Base-by-base conservation (phyloP, 30 jellyfish, hydroid and myxozoan species). In the Aurelia sp. region DNA sequence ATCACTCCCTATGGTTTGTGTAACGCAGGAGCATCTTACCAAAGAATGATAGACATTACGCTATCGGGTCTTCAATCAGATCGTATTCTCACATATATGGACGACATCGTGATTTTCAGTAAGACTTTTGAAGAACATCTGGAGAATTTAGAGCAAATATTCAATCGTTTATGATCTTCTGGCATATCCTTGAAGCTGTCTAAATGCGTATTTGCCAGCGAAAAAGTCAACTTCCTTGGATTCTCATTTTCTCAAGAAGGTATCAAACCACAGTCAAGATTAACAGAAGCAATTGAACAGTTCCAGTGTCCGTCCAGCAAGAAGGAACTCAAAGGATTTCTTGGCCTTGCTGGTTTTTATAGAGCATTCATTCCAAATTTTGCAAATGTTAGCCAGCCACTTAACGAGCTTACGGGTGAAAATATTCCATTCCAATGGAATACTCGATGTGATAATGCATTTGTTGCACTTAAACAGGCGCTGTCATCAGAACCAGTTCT, bases 291-390 rank as follows among this genome's bases (percentile, higher is more conserved):
- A 3, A 63, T 41, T 12, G 16, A 11, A 4, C 62, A 30, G 18
- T 62, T 33, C 81, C 64, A 30, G 3, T 0, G 41, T 22, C 87
- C 87, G 13, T 20, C 51, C 7, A 55, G 62, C 52, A 17, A 52
- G 53, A 76, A 53, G 59, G 87, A 71, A n/a, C 69, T 71, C 21
- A 71, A 41, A 71, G n/a, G 23, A 27, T 74, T 48, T 47, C 79
- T 74, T 18, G 85, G 85, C 40, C 79, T 74, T 1, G 41, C 85
- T 15, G 85, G 85, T 13, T 74, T 74, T 63, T 70, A 74, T 48
- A 12, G 79, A 74, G 40, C 20, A 13, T 78, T 27, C 41, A 62
- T 78, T 37, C 84, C 71, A 1, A 19, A 62, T 44, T 60, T 61
- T 47, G 80, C 80, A 33, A 23, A 37, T 20, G 63, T 50, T 8